Conservation (phyloP, 1,140 invertebrate genomes). For the Hetaerina americana region DNA sequence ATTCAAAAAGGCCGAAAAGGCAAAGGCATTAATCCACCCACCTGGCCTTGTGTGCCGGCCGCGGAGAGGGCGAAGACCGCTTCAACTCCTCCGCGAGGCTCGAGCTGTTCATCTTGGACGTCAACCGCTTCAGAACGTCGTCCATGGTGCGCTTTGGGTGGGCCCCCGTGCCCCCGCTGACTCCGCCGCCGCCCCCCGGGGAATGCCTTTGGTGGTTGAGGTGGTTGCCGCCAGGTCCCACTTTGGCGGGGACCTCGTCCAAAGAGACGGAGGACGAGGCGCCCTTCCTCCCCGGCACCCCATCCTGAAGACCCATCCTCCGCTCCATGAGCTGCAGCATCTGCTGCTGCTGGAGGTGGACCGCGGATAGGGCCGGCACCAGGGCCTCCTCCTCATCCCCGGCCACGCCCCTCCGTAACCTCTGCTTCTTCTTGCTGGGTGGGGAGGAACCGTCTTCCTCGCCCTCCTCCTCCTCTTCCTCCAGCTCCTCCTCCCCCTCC, state of each 20-base stretch:
- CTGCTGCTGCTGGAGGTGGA: slow-evolving; percentile 37
- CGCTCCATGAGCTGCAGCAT: slow-evolving; percentile 20
- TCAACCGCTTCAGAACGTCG: slow-evolving; percentile 68
- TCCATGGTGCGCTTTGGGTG: slow-evolving; percentile 57
- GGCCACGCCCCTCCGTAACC: slow-evolving; percentile 17
- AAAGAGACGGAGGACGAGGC: neutral
- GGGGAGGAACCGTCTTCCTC: slow-evolving; percentile 18
- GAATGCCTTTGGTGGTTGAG: slow-evolving; percentile 19
- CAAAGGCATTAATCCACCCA: neutral
- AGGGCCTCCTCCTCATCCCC: slow-evolving; percentile 5
- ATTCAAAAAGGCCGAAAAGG: too few species aligned
- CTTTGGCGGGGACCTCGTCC: too few species aligned
- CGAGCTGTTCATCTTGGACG: slow-evolving; percentile 62
- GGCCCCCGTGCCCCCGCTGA: slow-evolving; percentile 20
- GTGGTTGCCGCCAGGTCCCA: neutral
- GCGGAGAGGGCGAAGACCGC: slow-evolving; percentile 44
- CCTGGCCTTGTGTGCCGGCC: slow-evolving; percentile 33
- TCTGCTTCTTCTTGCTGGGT: slow-evolving; percentile 24
- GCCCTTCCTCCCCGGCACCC: neutral
- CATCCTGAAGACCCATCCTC: slow-evolving; percentile 9
- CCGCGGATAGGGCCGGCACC: slow-evolving; percentile 13
- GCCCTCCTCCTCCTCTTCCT: neutral
- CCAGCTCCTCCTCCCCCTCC: neutral
- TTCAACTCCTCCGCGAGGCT: slow-evolving; percentile 46
- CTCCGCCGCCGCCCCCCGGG: slow-evolving; percentile 22